These are phyloP conservation scores for Tribolium freemani DNA, from an alignment of 2,888 invertebrate species.

Conservation along the genomic window DNA sequence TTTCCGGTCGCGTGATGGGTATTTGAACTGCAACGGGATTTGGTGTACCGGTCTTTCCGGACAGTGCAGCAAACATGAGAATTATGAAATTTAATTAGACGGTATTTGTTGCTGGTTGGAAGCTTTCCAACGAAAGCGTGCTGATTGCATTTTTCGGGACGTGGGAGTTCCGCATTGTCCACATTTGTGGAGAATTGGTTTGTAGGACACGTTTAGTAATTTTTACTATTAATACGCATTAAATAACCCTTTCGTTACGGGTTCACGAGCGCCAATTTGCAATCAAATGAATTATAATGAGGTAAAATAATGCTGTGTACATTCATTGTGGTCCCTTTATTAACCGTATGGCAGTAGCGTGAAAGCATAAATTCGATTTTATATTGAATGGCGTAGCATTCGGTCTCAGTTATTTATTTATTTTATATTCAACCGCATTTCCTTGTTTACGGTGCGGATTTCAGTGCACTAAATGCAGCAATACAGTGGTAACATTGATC, in stretches of 20 bases:
- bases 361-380: neutral
- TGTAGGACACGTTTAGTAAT: neutral
- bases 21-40: conserved; percentile 2
- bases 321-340: no score
- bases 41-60: neutral
- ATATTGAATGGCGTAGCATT: neutral
- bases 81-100: conserved; percentile 12
- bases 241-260: no score
- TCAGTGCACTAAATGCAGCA: neutral
- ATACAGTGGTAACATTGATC: no score
- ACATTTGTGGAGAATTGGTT: neutral
- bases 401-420: neutral
- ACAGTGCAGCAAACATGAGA: conserved; percentile 2
- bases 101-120: neutral
- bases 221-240: no score
- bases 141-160: neutral
- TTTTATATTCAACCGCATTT: neutral
- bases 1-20: neutral
- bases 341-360: no score
- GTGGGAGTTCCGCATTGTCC: neutral
- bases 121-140: neutral
- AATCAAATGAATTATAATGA: no score
- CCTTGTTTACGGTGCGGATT: neutral
- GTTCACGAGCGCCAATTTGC: no score
- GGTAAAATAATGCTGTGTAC: no score